Conservation (phyloP, 2,888 invertebrate genomes). For the Eristalis tenax region DNA sequence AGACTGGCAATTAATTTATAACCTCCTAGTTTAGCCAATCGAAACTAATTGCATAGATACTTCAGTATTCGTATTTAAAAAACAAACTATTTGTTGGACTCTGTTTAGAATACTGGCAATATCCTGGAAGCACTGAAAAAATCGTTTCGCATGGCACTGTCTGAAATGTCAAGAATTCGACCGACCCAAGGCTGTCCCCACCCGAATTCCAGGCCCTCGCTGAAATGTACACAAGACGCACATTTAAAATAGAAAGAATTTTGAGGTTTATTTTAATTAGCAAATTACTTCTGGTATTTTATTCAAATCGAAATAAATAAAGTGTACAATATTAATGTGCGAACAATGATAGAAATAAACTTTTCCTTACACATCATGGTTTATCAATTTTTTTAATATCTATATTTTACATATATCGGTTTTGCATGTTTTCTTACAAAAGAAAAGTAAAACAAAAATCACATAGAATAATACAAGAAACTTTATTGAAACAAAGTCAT, state of each 20-base stretch:
- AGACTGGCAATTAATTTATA: too few relatives aligned
- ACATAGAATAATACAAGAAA: conserved; percentile 23
- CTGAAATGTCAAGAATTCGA: too few relatives aligned
- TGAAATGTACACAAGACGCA: too few relatives aligned
- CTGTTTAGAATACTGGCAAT: too few relatives aligned
- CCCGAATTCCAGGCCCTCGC: too few relatives aligned
- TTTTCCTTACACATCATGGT: conserved; percentile 45
- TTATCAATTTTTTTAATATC: conserved; percentile 18
- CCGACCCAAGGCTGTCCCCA: too few relatives aligned
- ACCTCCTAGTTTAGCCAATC: too few relatives aligned
- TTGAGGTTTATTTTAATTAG: conserved; percentile 64
- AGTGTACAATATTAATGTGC: conserved; percentile 71
- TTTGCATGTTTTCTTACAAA: conserved; percentile 9
- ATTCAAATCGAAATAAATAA: conserved; percentile 71
- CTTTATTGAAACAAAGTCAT: neutral
- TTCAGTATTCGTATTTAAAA: too few relatives aligned
- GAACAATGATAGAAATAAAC: conserved; percentile 72
- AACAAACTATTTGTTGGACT: too few relatives aligned
- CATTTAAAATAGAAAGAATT: neutral
- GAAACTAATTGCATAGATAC: too few relatives aligned
- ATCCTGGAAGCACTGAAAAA: too few relatives aligned
- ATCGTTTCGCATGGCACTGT: too few relatives aligned
- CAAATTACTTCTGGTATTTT: conserved; percentile 71
- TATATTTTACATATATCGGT: conserved; percentile 50
- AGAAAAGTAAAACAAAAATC: conserved; percentile 39